Evolutionary conservation across 2,113 vertebrate species (phyloP).

Genomic region (Ptilonorhynchus violaceus): DNA sequence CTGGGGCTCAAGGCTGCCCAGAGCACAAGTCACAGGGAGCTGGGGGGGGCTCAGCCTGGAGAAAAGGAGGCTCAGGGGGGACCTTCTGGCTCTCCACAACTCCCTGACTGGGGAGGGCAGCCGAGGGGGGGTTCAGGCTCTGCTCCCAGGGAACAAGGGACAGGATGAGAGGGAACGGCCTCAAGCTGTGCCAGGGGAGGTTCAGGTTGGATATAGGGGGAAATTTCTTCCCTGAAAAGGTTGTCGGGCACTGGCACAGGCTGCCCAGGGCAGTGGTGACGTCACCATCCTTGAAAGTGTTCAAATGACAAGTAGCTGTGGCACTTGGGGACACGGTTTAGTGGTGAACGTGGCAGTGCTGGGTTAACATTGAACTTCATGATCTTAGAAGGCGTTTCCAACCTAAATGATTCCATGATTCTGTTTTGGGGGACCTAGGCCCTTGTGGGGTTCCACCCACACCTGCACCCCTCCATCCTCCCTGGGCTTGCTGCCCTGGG

Average conservation of each 20-base stretch:
- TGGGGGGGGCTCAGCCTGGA: background rate
- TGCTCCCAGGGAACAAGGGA: background rate
- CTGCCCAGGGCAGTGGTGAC: fast-evolving
- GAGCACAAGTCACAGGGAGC: background rate
- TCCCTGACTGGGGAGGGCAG: background rate
- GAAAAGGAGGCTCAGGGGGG: background rate
- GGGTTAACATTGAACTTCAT: background rate
- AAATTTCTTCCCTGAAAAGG: background rate
- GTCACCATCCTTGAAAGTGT: background rate
- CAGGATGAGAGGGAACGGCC: fast-evolving
- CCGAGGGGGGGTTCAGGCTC: fast-evolving
- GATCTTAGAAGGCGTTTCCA: background rate
- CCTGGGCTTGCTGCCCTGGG: background rate
- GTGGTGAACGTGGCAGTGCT: background rate
- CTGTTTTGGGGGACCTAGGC: background rate
- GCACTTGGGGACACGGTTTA: background rate
- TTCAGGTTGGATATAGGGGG: background rate
- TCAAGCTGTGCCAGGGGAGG: background rate
- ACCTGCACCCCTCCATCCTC: background rate
- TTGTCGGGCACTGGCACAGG: background rate
- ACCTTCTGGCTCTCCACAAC: background rate
- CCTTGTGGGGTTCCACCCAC: background rate
- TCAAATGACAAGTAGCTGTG: background rate
- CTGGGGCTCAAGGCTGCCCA: background rate
- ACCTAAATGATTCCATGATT: background rate